phyloP scores from a whole-genome alignment of 2,113 vertebrate species.

The Peromyscus californicus region DNA sequence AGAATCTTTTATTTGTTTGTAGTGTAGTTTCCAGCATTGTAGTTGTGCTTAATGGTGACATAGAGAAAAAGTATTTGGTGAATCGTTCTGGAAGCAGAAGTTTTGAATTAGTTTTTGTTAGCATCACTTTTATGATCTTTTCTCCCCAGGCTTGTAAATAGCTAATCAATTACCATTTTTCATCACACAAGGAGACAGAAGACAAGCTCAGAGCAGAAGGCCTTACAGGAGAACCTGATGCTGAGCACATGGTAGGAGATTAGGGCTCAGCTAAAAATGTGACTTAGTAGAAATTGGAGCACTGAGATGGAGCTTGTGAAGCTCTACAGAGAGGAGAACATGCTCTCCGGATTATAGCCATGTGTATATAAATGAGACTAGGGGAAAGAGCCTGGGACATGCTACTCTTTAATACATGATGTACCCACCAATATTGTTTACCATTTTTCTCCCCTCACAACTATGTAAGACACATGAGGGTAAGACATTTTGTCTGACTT shows the following conservation, averaged over 20 bases:
- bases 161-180: background rate
- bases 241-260: background rate
- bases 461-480: background rate
- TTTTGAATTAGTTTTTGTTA: constrained; percentile 29
- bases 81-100: background rate
- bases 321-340: background rate
- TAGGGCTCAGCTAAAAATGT: background rate
- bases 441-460: background rate
- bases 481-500: background rate
- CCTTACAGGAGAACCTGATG: background rate
- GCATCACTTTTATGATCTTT: background rate
- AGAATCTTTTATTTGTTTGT: background rate
- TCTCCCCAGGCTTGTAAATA: constrained; percentile 15
- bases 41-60: background rate
- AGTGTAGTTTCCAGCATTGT: background rate
- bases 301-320: background rate
- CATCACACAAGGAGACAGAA: background rate
- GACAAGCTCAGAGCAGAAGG: background rate
- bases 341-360: background rate
- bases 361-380: background rate
- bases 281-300: background rate
- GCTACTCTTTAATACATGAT: background rate
- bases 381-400: background rate
- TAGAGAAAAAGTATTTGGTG: background rate
- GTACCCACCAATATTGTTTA: background rate